Evolutionary conservation across 2,113 vertebrate species (phyloP).

Genomic region (Scalopus aquaticus): DNA sequence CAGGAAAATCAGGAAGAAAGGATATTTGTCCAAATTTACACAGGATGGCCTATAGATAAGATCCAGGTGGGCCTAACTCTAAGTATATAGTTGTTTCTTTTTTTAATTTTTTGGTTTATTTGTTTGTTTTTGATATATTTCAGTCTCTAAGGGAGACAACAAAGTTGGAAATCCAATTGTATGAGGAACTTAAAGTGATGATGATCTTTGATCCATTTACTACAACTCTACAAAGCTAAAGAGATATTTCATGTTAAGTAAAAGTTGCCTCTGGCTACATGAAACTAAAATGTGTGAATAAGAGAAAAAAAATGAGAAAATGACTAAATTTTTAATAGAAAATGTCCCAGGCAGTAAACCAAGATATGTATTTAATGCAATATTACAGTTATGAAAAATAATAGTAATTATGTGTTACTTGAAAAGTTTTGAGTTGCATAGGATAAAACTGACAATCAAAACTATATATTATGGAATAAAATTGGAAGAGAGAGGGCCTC

Average conservation of each 20-base stretch:
- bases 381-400: not conserved
- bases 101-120: too few relatives aligned
- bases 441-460: not conserved
- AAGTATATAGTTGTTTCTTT: not conserved
- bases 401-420: not conserved
- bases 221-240: not conserved
- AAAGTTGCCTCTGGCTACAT: not conserved
- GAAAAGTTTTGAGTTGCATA: not conserved
- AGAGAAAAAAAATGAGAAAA: not conserved
- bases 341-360: not conserved
- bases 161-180: not conserved
- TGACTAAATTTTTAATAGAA: not conserved
- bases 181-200: not conserved
- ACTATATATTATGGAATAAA: conserved; percentile 2
- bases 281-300: not conserved
- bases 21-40: not conserved
- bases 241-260: not conserved
- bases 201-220: not conserved
- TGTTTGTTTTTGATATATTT: not conserved
- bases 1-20: not conserved
- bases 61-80: not conserved
- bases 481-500: not conserved
- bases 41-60: not conserved
- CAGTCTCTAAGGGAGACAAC: not conserved
- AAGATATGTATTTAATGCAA: not conserved